Base-by-base conservation (phyloP, 2,888 invertebrate species). In the Pristionchus japonicus region DNA sequence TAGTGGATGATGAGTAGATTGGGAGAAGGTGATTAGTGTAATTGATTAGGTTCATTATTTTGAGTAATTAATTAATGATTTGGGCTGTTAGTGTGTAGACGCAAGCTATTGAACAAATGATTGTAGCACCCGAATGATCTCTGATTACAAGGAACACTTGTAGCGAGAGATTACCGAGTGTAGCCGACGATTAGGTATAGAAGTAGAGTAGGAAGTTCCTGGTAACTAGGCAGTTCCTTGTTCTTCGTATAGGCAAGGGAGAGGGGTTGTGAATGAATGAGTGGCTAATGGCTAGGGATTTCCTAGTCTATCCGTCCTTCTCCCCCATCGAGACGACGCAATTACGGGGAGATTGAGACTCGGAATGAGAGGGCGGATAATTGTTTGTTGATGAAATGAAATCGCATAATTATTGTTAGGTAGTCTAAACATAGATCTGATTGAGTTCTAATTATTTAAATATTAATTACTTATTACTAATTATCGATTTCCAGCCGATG, bases 401-500 rank as follows among this genome's bases (percentile, higher is more conserved):
- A n/a, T n/a, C 34, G 57, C 49, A 83, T 37, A 31, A 31, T 34
- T 85, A 57, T 34, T 61, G 37, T n/a, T n/a, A n/a, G n/a, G n/a
- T n/a, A n/a, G n/a, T n/a, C n/a, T n/a, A n/a, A n/a, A n/a, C n/a
- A n/a, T n/a, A n/a, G n/a, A n/a, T n/a, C n/a, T n/a, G n/a, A n/a
- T n/a, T n/a, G n/a, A n/a, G n/a, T n/a, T n/a, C n/a, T n/a, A n/a
- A n/a, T n/a, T n/a, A n/a, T n/a, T 23, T 57, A 61, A 40, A 40
- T 34, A n/a, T 40, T n/a, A n/a, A n/a, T n/a, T n/a, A n/a, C 11
- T 43, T 43, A 43, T 43, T 43, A 43, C 11, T 43, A 43, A 43
- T 43, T 9, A 43, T 43, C 34, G 11, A 31, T 37, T 87, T 61
- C 27, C 80, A 87, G 88, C 86, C 64, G 80, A 64, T 82, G 91